Percentiles rank a stretch among this genome's conserved stretches.
Evolutionary conservation across 1,140 invertebrate genomes (phyloP).

Genomic region (Sitodiplosis mosellana): DNA sequence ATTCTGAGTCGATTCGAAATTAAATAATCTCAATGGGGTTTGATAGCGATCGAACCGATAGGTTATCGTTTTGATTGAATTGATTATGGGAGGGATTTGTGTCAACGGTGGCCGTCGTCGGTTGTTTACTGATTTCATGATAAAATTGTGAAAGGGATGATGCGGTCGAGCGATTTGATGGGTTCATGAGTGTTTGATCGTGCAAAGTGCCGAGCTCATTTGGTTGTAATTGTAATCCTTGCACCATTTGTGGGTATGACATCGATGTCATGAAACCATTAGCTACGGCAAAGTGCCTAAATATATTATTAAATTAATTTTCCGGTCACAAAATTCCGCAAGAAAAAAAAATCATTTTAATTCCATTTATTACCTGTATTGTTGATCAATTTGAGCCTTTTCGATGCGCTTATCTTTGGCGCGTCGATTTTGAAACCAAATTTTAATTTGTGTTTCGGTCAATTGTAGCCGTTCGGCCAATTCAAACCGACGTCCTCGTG

Average conservation of each 20-base stretch:
- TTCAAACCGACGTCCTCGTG: slow-evolving; percentile 65
- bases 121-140: background rate
- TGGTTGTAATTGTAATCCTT: too few relatives aligned
- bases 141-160: background rate
- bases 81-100: too few relatives aligned
- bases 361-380: slow-evolving; percentile 50
- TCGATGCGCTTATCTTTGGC: slow-evolving; percentile 93
- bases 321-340: too few relatives aligned
- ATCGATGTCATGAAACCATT: slow-evolving; percentile 26
- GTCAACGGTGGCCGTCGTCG: background rate
- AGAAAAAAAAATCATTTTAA: too few relatives aligned
- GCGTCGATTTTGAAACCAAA: slow-evolving; percentile 91
- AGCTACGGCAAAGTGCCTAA: slow-evolving; percentile 25
- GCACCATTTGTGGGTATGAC: background rate
- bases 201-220: too few relatives aligned
- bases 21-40: too few relatives aligned
- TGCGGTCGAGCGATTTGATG: background rate
- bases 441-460: slow-evolving; percentile 89
- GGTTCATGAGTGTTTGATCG: too few relatives aligned
- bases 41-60: too few relatives aligned
- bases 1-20: too few relatives aligned
- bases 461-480: slow-evolving; percentile 62
- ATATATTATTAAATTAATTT: background rate
- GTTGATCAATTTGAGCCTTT: slow-evolving; percentile 86
- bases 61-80: too few relatives aligned